Percentiles rank a stretch among this genome's conserved stretches.
These are phyloP conservation scores for Chelonus formosanus DNA, from an alignment of 2,888 invertebrate genomes.

Conservation along the genomic window DNA sequence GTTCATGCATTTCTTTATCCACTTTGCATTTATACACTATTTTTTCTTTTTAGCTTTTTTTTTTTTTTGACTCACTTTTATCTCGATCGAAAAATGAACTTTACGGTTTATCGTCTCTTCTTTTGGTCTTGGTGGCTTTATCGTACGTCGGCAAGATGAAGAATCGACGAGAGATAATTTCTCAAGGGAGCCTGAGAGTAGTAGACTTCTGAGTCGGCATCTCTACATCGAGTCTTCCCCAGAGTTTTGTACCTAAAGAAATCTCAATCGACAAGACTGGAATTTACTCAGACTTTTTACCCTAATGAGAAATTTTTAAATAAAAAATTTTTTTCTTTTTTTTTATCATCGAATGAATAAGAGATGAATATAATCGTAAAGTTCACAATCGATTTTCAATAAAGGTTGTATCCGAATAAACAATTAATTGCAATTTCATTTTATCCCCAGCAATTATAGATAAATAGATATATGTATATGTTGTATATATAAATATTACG, in stretches of 20 bases:
- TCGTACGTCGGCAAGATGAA: slow-evolving; percentile 21
- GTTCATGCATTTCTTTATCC: slow-evolving; percentile 31
- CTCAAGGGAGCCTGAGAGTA: slow-evolving; percentile 10
- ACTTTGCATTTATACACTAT: slow-evolving; percentile 19
- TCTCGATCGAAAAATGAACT: slow-evolving; percentile 29
- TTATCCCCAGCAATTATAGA: slow-evolving; percentile 41
- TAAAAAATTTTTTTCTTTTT: not conserved
- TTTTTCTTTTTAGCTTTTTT: slow-evolving; percentile 17
- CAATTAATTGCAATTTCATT: slow-evolving; percentile 38
- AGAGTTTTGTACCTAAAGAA: slow-evolving; percentile 9
- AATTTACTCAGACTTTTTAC: slow-evolving; percentile 12
- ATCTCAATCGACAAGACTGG: slow-evolving; percentile 21
- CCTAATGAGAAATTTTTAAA: not conserved
- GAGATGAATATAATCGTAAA: slow-evolving; percentile 5
- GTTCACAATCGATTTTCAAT: slow-evolving; percentile 31
- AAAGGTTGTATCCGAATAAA: slow-evolving; percentile 60
- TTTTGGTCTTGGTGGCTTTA: slow-evolving; percentile 1
- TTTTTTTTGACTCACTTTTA: slow-evolving; percentile 19
- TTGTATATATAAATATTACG: slow-evolving; percentile 49
- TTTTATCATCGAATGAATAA: not conserved
- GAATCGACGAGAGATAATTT: slow-evolving; percentile 14
- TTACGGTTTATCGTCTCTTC: slow-evolving; percentile 29
- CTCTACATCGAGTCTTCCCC: not conserved
- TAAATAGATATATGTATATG: slow-evolving; percentile 42
- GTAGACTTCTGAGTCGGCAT: slow-evolving; percentile 10